Evolutionary conservation across 1,140 invertebrate genomes (phyloP), one percentile per base, ranked within the genome.

Genomic region (Pomacea maculata): DNA sequence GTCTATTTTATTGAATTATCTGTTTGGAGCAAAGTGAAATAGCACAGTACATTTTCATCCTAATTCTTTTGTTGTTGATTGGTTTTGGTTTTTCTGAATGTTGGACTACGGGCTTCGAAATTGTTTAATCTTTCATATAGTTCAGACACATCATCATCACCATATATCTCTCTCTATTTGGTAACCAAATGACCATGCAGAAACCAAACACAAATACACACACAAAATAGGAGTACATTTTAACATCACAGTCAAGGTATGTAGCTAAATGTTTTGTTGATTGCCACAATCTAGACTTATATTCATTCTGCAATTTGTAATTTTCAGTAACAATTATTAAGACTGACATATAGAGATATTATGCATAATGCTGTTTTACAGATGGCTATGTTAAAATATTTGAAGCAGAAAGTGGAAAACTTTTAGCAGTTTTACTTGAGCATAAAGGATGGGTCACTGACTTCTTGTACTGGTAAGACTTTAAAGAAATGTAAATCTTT

Each of bases 401-500:
- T 84, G 90, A 91, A 82, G 85, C 89, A 61, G 90, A 91, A 80
- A 87, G 81, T 80, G 88, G 89, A 45, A 90, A 88, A 78, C 81
- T 89, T 15, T 71, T 88, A 5, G 83, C 82, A 64, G 78, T 82
- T 63, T 82, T 85, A 17, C 80, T 84, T 84, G 89, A 89, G 75
- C 90, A 91, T 79, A 86, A 86, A 82, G 90, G 90, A 57, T 91
- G 90, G 89, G 85, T 91, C 7, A 91, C 90, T 76, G 90, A 91
- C 71, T 91, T 91, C 68, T 78, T 90, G 8, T 90, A 87, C 75
- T 91, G 90, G 90, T 91, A 83, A 85, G 81, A 34, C 55, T 61
- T 81, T 55, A 25, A 55, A 54, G n/a, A 68, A 68, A 70, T 29
- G 54, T 11, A 79, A 64, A 34, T 52, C 52, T 55, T 55, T 25